Percentiles rank a stretch among this genome's conserved stretches.
Conservation (phyloP, 1,140 invertebrate species). For the Lepidurus packardi region DNA sequence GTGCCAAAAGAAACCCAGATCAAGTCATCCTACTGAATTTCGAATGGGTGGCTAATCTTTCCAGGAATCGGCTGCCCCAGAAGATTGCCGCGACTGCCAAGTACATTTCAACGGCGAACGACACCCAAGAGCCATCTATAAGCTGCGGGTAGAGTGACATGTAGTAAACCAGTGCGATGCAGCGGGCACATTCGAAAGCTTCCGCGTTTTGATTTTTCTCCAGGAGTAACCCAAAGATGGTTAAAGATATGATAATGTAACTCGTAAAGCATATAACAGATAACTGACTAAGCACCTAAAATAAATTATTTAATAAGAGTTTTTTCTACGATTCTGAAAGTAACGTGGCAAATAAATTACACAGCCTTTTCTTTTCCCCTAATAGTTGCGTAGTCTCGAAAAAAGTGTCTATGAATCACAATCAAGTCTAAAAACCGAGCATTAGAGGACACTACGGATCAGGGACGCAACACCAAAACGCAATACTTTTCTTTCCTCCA, state of each 20-base stretch:
- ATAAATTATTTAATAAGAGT: too few species aligned
- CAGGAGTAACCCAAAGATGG: not conserved
- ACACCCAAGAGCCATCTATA: not conserved
- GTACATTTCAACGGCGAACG: not conserved
- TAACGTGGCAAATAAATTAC: too few species aligned
- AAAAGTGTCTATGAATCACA: not conserved
- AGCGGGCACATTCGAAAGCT: conserved; percentile 1
- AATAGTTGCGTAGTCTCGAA: not conserved
- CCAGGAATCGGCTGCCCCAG: not conserved
- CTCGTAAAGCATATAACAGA: not conserved
- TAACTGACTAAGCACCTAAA: not conserved
- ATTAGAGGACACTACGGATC: not conserved
- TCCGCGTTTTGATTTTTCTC: not conserved
- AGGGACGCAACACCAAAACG: too few species aligned
- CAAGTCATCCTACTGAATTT: not conserved
- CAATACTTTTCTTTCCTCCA: too few species aligned
- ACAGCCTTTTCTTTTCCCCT: too few species aligned
- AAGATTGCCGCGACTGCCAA: not conserved
- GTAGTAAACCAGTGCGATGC: not conserved
- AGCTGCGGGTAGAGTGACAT: not conserved
- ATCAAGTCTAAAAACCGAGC: not conserved
- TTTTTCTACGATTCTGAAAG: too few species aligned
- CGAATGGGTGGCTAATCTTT: not conserved
- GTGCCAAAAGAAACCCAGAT: not conserved
- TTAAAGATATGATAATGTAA: not conserved